Evolutionary conservation across 92 coral and sea anemone genomes (phyloP), one percentile per base, ranked within the genome.

Genomic region (Diadumene lineata): DNA sequence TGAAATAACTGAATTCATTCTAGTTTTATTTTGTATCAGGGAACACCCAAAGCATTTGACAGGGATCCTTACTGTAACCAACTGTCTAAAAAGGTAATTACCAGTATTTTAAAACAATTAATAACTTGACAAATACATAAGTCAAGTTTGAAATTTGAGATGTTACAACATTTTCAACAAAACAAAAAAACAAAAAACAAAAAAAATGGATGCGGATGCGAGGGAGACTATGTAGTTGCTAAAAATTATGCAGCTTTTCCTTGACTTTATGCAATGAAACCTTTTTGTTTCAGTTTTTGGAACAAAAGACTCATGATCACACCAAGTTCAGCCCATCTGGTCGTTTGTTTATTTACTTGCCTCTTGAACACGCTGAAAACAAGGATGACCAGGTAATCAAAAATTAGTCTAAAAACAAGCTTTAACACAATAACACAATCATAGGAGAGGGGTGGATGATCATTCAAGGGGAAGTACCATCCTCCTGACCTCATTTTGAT

Each of bases 361-460:
- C 97, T 0, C 50, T 90, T 13, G 90, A 84, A 67, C 97, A 90
- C 79, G 82, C 92, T 43, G 97, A 90, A 78, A 43, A 80, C 68
- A 82, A 68, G 50, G 97, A 84, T 11, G 34, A 46, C 29, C 96
- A 90, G 81, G 97, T 81, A 56, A 38, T 38, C 13, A 38, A 38
- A 13, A 38, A n/a, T n/a, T n/a, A n/a, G n/a, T n/a, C n/a, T n/a
- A n/a, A n/a, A n/a, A n/a, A n/a, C n/a, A n/a, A n/a, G n/a, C n/a
- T n/a, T n/a, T n/a, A n/a, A n/a, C n/a, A n/a, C n/a, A n/a, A n/a
- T n/a, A n/a, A n/a, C n/a, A n/a, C n/a, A n/a, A n/a, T n/a, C n/a
- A n/a, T n/a, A n/a, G n/a, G n/a, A n/a, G n/a, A n/a, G n/a, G n/a
- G n/a, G n/a, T n/a, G n/a, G n/a, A n/a, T n/a, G n/a, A n/a, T n/a